Conservation (phyloP, 1,140 invertebrate genomes). For the Eciton burchellii region DNA sequence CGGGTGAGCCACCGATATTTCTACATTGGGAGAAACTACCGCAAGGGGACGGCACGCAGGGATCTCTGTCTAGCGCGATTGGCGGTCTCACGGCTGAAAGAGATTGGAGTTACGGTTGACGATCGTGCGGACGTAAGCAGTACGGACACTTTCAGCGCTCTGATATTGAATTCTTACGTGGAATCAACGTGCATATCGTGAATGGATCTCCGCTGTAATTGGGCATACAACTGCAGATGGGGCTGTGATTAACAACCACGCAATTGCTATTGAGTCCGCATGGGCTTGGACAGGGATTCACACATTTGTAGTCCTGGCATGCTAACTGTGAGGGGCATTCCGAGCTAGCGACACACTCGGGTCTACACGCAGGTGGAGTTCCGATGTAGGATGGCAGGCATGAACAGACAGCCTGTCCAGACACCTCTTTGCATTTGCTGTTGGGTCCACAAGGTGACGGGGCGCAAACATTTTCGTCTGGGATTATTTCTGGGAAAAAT, state of each 20-base stretch:
- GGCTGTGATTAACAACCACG: constrained; percentile 87
- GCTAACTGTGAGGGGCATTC: constrained; percentile 87
- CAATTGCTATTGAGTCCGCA: constrained; percentile 88
- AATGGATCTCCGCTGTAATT: constrained; percentile 88
- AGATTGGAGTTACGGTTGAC: constrained; percentile 9
- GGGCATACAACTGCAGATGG: constrained; percentile 86
- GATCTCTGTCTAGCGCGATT: constrained; percentile 79
- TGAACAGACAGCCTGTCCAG: constrained; percentile 86
- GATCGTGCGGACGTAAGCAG: not conserved
- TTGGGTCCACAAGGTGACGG: constrained; percentile 92
- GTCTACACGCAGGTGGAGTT: constrained; percentile 85
- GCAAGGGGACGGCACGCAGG: constrained; percentile 90
- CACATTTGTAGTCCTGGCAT: constrained; percentile 87
- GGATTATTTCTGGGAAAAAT: constrained; percentile 45
- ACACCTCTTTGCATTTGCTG: constrained; percentile 87
- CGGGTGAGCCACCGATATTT: constrained; percentile 87
- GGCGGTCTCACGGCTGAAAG: constrained; percentile 39
- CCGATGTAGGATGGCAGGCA: constrained; percentile 87
- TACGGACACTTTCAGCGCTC: constrained; percentile 24
- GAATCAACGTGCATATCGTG: constrained; percentile 82
- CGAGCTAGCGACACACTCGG: constrained; percentile 86
- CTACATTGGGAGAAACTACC: constrained; percentile 90
- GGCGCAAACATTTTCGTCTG: constrained; percentile 86
- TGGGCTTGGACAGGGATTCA: constrained; percentile 87
- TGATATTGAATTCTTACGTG: constrained; percentile 61